Evolutionary conservation across 2,113 vertebrate species (phyloP).

Genomic region (Gallinago jamesoni): DNA sequence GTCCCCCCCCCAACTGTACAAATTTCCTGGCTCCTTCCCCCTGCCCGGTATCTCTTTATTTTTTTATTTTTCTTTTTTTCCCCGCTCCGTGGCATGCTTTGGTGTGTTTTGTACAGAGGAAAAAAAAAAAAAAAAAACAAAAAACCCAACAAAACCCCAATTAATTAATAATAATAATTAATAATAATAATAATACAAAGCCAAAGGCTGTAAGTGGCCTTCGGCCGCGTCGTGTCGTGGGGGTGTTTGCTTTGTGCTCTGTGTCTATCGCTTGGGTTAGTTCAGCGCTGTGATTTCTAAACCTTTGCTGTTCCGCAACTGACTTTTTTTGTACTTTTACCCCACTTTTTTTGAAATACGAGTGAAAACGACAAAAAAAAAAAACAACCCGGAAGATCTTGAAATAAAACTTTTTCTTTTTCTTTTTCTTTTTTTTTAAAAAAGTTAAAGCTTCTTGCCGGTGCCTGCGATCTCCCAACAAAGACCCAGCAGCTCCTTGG

Average conservation of each 20-base stretch:
- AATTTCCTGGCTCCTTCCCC: conserved; percentile 38
- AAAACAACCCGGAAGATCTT: conserved; percentile 78
- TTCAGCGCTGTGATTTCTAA: conserved; percentile 90
- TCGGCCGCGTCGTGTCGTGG: conserved; percentile 39
- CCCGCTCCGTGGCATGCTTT: conserved; percentile 88
- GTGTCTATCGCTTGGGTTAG: conserved; percentile 70
- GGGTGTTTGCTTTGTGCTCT: conserved; percentile 66
- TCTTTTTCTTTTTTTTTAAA: conserved; percentile 33
- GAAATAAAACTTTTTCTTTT: conserved; percentile 85
- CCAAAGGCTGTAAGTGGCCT: background rate
- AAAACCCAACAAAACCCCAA: background rate
- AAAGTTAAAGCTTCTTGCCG: conserved; percentile 46
- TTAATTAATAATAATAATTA: background rate
- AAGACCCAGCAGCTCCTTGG: background rate
- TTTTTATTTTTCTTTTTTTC: conserved; percentile 1
- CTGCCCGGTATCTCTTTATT: background rate
- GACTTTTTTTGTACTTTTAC: conserved; percentile 90
- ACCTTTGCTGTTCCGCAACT: conserved; percentile 84
- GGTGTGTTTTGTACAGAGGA: conserved; percentile 91
- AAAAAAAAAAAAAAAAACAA: background rate
- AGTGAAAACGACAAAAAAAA: conserved; percentile 67
- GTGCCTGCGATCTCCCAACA: background rate
- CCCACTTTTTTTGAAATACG: conserved; percentile 87
- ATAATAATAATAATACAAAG: conserved; percentile 42
- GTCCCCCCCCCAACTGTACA: background rate